Evolutionary conservation across 2,797 vertebrate genomes (phyloP).

Genomic region (Acipenser oxyrinchus): DNA sequence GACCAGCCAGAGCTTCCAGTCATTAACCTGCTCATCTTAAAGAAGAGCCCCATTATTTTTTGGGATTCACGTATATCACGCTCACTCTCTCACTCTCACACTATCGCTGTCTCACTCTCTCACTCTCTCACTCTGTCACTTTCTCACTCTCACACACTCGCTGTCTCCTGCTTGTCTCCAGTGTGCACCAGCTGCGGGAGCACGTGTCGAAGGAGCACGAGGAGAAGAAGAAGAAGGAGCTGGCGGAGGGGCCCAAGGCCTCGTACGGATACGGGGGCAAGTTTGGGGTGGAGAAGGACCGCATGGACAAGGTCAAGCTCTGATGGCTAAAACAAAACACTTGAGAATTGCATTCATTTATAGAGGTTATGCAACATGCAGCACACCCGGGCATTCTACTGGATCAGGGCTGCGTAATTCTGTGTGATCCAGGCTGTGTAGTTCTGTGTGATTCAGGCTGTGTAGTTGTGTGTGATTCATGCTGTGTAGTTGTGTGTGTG

Average conservation of each 20-base stretch:
- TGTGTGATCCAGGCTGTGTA: no score
- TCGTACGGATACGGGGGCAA: constrained; percentile 93
- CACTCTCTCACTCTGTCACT: no score
- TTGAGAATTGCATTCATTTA: no score
- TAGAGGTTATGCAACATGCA: no score
- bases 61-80: not conserved
- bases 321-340: no score
- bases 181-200: constrained; percentile 70
- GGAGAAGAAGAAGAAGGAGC: constrained; percentile 75
- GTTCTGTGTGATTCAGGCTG: not conserved
- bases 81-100: not conserved
- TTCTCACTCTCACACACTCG: not conserved
- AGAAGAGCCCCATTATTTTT: no score
- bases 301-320: constrained; percentile 77
- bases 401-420: no score
- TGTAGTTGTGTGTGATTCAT: not conserved
- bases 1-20: no score
- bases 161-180: constrained; percentile 23
- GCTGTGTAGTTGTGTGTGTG: no score
- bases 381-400: no score
- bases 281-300: constrained; percentile 86
- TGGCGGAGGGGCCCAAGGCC: constrained; percentile 71
- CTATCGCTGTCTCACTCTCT: no score
- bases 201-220: constrained; percentile 81
- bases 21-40: no score